Conservation (phyloP, 2,888 invertebrate genomes). For the Napeogenes inachia region DNA sequence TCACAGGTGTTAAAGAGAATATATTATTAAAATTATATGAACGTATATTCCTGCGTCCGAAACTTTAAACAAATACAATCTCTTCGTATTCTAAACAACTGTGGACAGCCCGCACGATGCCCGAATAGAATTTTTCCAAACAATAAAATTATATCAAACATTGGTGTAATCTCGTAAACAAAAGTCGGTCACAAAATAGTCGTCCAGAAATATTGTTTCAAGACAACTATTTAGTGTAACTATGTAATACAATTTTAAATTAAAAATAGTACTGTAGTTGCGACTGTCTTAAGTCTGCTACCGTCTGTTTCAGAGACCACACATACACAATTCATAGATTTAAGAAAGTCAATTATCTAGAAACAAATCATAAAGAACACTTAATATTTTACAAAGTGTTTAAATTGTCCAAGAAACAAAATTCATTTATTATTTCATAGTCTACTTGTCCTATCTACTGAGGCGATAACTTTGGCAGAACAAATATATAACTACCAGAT, state of each 20-base stretch:
- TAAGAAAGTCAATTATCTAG: constrained; percentile 56
- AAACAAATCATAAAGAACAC: constrained; percentile 52
- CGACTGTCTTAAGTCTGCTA: neutral
- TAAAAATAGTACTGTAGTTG: neutral
- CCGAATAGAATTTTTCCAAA: constrained; percentile 42
- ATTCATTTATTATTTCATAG: constrained; percentile 69
- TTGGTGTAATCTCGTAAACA: constrained; percentile 50
- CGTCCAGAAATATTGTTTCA: constrained; percentile 24
- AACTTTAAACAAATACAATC: constrained; percentile 24
- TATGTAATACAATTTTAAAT: neutral
- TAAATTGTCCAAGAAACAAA: constrained; percentile 49
- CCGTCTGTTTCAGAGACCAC: constrained; percentile 49
- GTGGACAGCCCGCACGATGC: constrained; percentile 36
- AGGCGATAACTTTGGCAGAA: constrained; percentile 52
- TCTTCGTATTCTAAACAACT: constrained; percentile 20
- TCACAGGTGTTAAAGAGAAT: constrained; percentile 80
- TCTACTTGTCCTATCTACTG: constrained; percentile 49
- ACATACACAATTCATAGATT: constrained; percentile 59
- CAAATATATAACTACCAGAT: constrained; percentile 43
- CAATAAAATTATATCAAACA: constrained; percentile 60
- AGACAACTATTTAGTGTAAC: constrained; percentile 20
- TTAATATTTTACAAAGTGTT: constrained; percentile 34
- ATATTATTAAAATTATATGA: constrained; percentile 47
- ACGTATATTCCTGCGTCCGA: constrained; percentile 30
- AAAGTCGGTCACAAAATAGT: constrained; percentile 32